phyloP scores from a whole-genome alignment of 92 coral and sea anemone genomes.

The Epizoanthus illoricatus region DNA sequence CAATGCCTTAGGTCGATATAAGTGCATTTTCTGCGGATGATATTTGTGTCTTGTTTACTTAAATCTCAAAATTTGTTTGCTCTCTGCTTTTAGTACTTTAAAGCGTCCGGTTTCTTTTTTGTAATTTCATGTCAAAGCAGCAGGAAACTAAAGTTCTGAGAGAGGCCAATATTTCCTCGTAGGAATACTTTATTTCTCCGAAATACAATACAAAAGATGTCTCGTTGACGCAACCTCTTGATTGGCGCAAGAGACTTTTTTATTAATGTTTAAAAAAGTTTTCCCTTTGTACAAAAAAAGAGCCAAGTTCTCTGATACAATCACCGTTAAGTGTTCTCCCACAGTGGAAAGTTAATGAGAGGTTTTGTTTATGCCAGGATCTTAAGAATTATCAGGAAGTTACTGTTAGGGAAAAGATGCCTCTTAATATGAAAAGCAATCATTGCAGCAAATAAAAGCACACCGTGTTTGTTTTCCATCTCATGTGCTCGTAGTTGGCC shows the following conservation, averaged over 20 bases:
- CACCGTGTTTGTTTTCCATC: conserved; percentile 32
- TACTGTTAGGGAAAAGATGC: conserved; percentile 36
- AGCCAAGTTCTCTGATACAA: conserved; percentile 5
- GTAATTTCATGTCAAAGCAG: conserved; percentile 39
- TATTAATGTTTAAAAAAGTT: conserved; percentile 20
- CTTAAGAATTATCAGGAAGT: conserved; percentile 25
- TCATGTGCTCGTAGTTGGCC: conserved; percentile 5
- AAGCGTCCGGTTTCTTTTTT: conserved; percentile 39
- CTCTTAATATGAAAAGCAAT: conserved; percentile 52
- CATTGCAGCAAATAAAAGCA: conserved; percentile 45
- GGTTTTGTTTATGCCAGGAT: conserved; percentile 21
- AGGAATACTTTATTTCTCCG: conserved; percentile 29
- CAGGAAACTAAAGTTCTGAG: conserved; percentile 38
- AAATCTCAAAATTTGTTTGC: conserved; percentile 51
- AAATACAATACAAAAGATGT: conserved; percentile 30
- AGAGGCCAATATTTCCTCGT: conserved; percentile 40
- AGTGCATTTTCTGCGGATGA: conserved; percentile 45
- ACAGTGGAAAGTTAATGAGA: conserved; percentile 23
- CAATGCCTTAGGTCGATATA: conserved; percentile 41
- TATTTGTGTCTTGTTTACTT: conserved; percentile 47
- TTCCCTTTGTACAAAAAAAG: conserved; percentile 20
- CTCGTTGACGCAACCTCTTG: conserved; percentile 38
- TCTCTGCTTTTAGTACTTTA: conserved; percentile 7
- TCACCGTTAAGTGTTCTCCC: conserved; percentile 17
- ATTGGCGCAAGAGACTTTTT: conserved; percentile 22